Evolutionary conservation across 1,140 invertebrate genomes (phyloP), one percentile per base, ranked within the genome.

Genomic region (Hyles euphorbiae): DNA sequence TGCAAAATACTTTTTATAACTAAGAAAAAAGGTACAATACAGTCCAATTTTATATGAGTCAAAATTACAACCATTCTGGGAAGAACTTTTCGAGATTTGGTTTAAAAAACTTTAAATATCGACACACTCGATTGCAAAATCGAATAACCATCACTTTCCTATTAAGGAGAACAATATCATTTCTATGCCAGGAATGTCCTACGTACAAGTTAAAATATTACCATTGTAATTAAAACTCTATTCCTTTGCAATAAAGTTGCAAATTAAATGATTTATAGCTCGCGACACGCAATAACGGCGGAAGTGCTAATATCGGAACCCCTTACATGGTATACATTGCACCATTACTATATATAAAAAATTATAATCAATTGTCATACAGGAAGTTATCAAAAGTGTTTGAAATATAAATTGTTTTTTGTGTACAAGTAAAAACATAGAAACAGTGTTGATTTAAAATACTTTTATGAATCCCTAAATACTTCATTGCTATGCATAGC

Each of bases 111-210:
- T 22, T 22, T 22, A 22, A 22, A 22, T 22, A 22, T 22, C 22
- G 22, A 22, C 22, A 22, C 22, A 22, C 22, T 22, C 22, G 22
- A 22, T 22, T 22, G 2, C 22, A 22, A 22, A 22, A 22, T 22
- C 22, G 22, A 22, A 22, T 22, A 22, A 22, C 22, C 22, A 22
- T 22, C 22, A 22, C 22, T 22, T 22, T 22, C 22, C 22, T 22
- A 22, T 22, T 22, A 22, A 22, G 22, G 22, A 22, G 9, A 48
- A 48, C 22, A 48, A 48, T 22, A 48, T 6, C 47, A 48, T 48
- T 43, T 12, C 40, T 53, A 55, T 40, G 53, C 36, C 44, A 56
- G 47, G 43, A 49, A 48, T 51, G n/a, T 49, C 32, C 54, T 51
- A 49, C 34, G 22, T 33, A 52, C 9, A 34, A 33, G 34, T 52